Conservation (phyloP, 2,113 vertebrate genomes). For the Clarias gariepinus region DNA sequence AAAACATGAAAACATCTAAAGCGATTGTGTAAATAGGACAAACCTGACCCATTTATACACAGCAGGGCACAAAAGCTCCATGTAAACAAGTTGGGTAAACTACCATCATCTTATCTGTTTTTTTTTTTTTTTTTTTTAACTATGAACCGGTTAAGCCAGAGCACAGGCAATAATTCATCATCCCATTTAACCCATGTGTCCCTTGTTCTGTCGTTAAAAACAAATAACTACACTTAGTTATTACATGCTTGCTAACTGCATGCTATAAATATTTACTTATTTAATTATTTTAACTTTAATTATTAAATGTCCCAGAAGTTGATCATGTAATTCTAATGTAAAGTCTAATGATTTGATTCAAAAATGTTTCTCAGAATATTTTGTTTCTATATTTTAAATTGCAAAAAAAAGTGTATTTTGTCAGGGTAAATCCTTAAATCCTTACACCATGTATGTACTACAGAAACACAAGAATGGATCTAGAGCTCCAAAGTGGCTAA, state of each 20-base stretch:
- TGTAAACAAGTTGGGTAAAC: slow-evolving; percentile 22
- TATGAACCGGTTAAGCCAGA: slow-evolving; percentile 15
- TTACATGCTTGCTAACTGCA: neutral
- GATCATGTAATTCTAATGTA: neutral
- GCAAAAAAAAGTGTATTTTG: neutral
- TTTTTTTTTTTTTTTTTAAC: neutral
- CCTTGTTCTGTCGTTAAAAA: neutral
- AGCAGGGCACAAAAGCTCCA: neutral
- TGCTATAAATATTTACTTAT: neutral
- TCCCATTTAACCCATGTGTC: neutral
- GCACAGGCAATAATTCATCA: neutral
- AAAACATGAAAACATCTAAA: neutral
- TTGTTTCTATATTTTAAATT: neutral
- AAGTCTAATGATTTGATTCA: neutral
- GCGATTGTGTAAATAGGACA: neutral
- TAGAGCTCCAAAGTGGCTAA: slow-evolving; percentile 3
- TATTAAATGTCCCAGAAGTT: neutral
- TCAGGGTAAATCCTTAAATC: neutral
- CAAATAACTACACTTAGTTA: neutral
- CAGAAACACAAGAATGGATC: neutral
- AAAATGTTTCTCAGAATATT: neutral
- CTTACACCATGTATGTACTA: neutral
- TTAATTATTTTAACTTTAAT: neutral
- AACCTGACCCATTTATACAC: neutral
- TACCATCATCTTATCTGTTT: slow-evolving; percentile 12